Evolutionary conservation across 2,113 vertebrate species (phyloP), one percentile per base, ranked within the genome.

Genomic region (Hylia prasina): DNA sequence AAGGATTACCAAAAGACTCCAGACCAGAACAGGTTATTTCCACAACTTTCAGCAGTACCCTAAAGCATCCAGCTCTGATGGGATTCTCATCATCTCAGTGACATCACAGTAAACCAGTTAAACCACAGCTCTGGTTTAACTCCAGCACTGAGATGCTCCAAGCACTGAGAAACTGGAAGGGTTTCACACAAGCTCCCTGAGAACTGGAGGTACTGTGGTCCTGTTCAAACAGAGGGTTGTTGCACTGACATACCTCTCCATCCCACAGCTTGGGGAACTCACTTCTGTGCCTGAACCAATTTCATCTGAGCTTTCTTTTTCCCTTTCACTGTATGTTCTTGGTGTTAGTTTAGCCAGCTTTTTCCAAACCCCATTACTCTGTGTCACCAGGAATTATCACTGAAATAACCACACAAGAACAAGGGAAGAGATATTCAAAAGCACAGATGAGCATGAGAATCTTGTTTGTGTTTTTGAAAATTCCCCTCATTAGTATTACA

Each of bases 211-310:
- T 39, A 30, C 28, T 10, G 2, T 0, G 3, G 20, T 70, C 28
- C 24, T 56, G 45, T 48, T 72, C 25, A 81, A 31, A 83, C 0
- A 2, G 21, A 30, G 3, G 3, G 8, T 13, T 8, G 0, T 28
- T 80, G 48, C 39, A 56, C 7, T 2, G 1, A 40, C 2, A 0
- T 8, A 80, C 2, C 17, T 31, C 63, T 72, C n/a, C 3, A 5
- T 21, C 18, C 23, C 37, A 28, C 1, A 51, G 44, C 5, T 6
- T 45, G 7, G 24, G 8, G 10, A 91, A 58, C 31, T 61, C 40
- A 42, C 12, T 79, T 75, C 15, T 79, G 54, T 18, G 1, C 22
- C 42, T 5, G 1, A 91, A 77, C 3, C 0, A 1, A 20, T 40
- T 20, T 47, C 14, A 47, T 12, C 7, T 58, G 15, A 66, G 21